phyloP scores from a whole-genome alignment of 2,888 invertebrate species.

The Heliconius sara region DNA sequence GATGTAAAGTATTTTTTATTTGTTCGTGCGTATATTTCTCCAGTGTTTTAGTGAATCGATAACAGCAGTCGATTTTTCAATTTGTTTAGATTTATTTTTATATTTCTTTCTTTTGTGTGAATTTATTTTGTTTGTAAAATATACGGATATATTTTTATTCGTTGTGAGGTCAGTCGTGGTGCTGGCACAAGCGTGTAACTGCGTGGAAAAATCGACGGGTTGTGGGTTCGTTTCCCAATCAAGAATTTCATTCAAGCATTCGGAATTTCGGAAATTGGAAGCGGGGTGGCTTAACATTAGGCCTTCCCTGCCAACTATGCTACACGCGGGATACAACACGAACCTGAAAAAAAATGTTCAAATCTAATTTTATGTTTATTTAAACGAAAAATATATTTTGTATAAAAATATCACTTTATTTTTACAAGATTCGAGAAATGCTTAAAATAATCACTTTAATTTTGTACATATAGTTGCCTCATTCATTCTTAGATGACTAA shows the following conservation, averaged over 20 bases:
- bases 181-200: no score
- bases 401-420: no score
- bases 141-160: no score
- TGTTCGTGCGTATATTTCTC: background rate
- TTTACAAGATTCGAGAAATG: no score
- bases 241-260: background rate
- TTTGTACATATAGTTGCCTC: background rate
- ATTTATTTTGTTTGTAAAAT: background rate
- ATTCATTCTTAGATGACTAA: background rate
- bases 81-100: background rate
- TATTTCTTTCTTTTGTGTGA: background rate
- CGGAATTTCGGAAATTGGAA: background rate
- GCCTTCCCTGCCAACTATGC: background rate
- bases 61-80: background rate
- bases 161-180: no score
- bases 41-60: constrained; percentile 8
- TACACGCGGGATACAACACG: background rate
- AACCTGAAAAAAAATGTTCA: background rate
- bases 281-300: background rate
- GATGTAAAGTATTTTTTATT: background rate
- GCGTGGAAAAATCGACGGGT: no score
- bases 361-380: no score
- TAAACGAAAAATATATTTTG: no score
- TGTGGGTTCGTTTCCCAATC: no score
- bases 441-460: no score